Conservation (phyloP, 2,888 invertebrate genomes). For the Theretra japonica region DNA sequence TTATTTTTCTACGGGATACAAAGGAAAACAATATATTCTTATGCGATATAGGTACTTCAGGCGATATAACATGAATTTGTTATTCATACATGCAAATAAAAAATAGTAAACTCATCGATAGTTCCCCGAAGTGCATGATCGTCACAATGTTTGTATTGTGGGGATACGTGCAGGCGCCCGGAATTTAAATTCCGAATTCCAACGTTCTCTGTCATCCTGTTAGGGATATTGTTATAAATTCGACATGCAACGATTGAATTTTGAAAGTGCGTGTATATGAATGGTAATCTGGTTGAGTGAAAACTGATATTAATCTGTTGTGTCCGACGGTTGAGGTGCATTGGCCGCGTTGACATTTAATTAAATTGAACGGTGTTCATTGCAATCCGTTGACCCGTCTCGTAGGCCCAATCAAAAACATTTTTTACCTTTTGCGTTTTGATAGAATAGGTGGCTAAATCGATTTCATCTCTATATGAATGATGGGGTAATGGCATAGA, state of each 20-base stretch:
- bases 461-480: not conserved
- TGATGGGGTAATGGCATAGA: not conserved
- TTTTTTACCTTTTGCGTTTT: not conserved
- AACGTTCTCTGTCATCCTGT: conserved; percentile 9
- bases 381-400: conserved; percentile 17
- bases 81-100: conserved; percentile 9
- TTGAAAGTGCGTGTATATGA: conserved; percentile 43
- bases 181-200: conserved; percentile 28
- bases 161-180: conserved; percentile 13
- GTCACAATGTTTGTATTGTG: conserved; percentile 20
- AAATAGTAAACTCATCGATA: conserved; percentile 8
- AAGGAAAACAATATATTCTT: not conserved
- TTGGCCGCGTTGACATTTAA: conserved; percentile 74
- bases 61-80: not conserved
- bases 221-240: conserved; percentile 29
- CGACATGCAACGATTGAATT: conserved; percentile 41
- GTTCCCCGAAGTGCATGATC: conserved; percentile 18
- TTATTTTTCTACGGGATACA: not conserved
- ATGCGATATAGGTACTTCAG: not conserved
- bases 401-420: conserved; percentile 8
- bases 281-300: conserved; percentile 55
- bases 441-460: not conserved
- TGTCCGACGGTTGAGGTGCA: conserved; percentile 60
- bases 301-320: conserved; percentile 62
- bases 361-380: conserved; percentile 62